These are phyloP conservation scores for Clanis bilineata DNA, from an alignment of 2,888 invertebrate species.

Conservation along the genomic window DNA sequence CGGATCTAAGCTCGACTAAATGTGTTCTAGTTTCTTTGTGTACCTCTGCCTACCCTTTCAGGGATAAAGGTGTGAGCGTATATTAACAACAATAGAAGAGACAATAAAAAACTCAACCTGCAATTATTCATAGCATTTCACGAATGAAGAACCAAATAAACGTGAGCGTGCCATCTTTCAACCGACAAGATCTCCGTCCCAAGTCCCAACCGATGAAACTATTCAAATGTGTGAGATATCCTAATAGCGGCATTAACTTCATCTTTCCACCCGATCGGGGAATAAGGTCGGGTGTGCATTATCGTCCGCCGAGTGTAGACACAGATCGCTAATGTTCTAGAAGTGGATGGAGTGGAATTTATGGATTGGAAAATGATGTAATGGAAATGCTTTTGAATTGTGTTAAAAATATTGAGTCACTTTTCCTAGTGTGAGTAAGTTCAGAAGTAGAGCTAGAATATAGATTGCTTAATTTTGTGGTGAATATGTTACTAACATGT, in stretches of 20 bases:
- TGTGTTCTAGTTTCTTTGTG: too few relatives aligned
- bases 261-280: constrained; percentile 58
- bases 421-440: too few relatives aligned
- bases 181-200: constrained; percentile 37
- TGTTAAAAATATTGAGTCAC: too few relatives aligned
- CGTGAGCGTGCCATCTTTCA: constrained; percentile 17
- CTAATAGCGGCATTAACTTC: constrained; percentile 64
- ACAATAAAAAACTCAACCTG: not conserved
- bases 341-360: not conserved
- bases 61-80: too few relatives aligned
- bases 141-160: constrained; percentile 14
- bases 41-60: too few relatives aligned
- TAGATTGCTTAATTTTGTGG: too few relatives aligned
- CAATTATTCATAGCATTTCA: not conserved
- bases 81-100: not conserved
- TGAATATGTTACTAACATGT: too few relatives aligned
- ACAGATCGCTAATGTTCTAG: constrained; percentile 22
- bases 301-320: constrained; percentile 34
- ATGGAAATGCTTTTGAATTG: not conserved
- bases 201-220: constrained; percentile 38
- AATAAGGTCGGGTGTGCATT: constrained; percentile 53
- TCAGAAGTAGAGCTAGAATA: too few relatives aligned
- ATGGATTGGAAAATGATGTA: not conserved
- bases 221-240: constrained; percentile 65
- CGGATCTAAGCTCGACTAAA: too few relatives aligned